Evolutionary conservation across 2,797 vertebrate genomes (phyloP).

Genomic region (Micrastur ruficollis): DNA sequence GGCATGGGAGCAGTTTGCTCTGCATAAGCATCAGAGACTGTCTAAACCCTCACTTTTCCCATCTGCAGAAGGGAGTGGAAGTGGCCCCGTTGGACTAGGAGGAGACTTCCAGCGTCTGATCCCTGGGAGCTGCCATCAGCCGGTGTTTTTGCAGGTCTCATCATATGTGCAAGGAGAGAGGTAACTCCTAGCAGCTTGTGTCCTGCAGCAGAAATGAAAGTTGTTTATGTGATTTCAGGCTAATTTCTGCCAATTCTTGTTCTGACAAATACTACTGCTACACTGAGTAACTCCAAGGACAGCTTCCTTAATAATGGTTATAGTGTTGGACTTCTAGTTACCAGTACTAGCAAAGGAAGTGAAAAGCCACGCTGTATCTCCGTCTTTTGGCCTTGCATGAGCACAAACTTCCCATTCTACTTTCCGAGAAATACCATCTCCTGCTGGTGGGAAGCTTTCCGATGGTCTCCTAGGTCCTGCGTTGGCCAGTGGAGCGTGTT

Average conservation of each 20-base stretch:
- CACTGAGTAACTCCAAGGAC: neutral
- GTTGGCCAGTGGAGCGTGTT: rapidly evolving
- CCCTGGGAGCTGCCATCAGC: neutral
- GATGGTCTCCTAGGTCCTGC: neutral
- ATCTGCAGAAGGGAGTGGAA: neutral
- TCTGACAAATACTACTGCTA: neutral
- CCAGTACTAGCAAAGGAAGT: neutral
- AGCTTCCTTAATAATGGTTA: neutral
- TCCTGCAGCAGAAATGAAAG: neutral
- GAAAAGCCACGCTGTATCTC: neutral
- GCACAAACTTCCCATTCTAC: neutral
- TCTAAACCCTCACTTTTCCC: neutral
- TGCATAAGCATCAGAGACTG: rapidly evolving
- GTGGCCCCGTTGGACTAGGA: rapidly evolving
- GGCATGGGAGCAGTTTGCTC: neutral
- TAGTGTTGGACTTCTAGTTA: neutral
- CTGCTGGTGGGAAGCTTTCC: neutral
- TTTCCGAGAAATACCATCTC: neutral
- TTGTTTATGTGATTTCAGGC: neutral
- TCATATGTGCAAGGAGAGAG: rapidly evolving
- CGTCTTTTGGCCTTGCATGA: neutral
- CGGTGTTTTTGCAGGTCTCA: neutral
- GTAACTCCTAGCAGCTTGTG: neutral
- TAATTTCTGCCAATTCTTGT: neutral
- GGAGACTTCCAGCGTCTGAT: neutral